Conservation (phyloP, 2,797 vertebrate species). For the Nasua narica region DNA sequence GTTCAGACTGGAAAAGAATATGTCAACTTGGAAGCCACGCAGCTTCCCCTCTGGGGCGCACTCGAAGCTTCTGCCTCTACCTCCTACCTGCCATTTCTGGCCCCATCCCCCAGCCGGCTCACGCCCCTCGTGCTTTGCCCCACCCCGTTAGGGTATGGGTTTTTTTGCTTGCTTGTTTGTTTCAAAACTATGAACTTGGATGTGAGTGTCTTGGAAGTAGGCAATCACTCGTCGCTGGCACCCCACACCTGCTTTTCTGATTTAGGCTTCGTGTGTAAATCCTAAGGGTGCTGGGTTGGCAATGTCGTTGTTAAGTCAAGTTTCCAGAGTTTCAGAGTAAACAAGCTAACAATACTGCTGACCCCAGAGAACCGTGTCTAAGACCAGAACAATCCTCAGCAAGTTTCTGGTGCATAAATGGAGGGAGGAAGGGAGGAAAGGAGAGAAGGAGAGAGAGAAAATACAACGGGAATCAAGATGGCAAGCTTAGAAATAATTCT, state of each 20-base stretch:
- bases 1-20: neutral
- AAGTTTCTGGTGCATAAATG: neutral
- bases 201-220: neutral
- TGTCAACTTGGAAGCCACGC: neutral
- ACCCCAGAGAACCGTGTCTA: neutral
- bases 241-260: neutral
- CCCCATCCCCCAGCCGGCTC: neutral
- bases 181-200: neutral
- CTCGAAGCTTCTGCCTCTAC: neutral
- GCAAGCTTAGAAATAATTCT: neutral
- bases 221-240: accelerated
- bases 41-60: neutral
- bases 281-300: neutral
- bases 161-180: neutral
- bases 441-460: too few relatives aligned
- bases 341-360: neutral
- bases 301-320: neutral
- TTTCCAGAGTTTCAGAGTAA: neutral
- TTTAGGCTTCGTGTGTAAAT: neutral
- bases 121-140: too few relatives aligned
- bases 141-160: neutral
- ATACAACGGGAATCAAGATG: neutral
- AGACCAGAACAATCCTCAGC: neutral
- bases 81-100: neutral
- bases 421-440: neutral